Evolutionary conservation across 2,797 vertebrate species (phyloP).

Genomic region (Chrysocyon brachyurus): DNA sequence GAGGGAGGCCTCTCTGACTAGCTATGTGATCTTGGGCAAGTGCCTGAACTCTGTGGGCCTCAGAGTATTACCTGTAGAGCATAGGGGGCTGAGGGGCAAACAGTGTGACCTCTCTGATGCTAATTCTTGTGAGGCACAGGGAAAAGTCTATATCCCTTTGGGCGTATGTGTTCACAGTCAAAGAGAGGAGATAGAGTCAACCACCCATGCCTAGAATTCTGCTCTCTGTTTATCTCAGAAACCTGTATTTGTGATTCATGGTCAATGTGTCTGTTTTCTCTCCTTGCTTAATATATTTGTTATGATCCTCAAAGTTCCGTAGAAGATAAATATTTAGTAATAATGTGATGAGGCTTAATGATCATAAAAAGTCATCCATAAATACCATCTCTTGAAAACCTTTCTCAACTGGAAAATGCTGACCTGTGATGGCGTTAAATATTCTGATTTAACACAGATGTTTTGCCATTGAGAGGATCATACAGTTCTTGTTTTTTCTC

Average conservation of each 20-base stretch:
- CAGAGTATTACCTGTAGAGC: not conserved
- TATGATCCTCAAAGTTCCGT: not conserved
- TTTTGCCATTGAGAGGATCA: not conserved
- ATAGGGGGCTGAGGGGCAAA: not conserved
- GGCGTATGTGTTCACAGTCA: not conserved
- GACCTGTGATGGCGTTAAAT: not conserved
- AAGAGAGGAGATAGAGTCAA: not conserved
- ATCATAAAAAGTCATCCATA: not conserved
- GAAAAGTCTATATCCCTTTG: not conserved
- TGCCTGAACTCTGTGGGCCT: not conserved
- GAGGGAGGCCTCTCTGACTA: not conserved
- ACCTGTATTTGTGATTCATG: not conserved
- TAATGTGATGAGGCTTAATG: not conserved
- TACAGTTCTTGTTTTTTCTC: too few species aligned
- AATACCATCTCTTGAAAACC: not conserved
- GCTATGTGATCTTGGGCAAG: not conserved
- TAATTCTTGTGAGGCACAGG: not conserved
- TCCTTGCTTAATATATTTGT: slow-evolving; percentile 33
- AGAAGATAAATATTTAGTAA: not conserved
- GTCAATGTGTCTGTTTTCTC: not conserved
- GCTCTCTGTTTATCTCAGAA: not conserved
- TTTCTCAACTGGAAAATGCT: slow-evolving; percentile 2
- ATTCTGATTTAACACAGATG: not conserved
- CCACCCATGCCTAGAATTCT: not conserved
- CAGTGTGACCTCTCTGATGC: not conserved